phyloP scores from a whole-genome alignment of 2,797 vertebrate species.

The Delichon dasypus region DNA sequence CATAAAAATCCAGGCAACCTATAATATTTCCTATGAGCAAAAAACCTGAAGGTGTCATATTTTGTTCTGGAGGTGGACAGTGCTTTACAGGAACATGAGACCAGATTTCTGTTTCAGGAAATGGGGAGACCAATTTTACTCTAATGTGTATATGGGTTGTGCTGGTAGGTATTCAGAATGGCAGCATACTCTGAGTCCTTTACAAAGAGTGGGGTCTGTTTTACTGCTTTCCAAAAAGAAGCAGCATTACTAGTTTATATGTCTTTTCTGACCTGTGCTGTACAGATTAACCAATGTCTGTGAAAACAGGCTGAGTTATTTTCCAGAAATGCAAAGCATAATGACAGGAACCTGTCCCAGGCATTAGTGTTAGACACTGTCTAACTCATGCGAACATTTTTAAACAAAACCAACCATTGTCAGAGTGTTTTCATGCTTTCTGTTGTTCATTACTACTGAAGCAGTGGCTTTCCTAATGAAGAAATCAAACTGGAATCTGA shows the following conservation, averaged over 20 bases:
- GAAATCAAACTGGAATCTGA: constrained; percentile 57
- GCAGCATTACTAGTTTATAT: neutral
- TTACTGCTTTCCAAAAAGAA: neutral
- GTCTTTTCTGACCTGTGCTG: neutral
- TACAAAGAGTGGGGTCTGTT: neutral
- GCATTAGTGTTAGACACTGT: neutral
- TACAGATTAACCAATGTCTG: constrained; percentile 27
- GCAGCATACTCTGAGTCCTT: neutral
- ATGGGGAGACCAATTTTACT: neutral
- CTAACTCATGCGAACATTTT: neutral
- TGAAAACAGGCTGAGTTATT: constrained; percentile 24
- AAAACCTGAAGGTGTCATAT: neutral
- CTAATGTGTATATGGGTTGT: fast-evolving
- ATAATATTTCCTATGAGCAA: neutral
- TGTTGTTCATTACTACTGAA: constrained; percentile 29
- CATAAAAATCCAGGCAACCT: neutral
- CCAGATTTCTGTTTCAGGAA: neutral
- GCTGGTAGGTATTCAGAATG: neutral
- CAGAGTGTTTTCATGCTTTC: neutral
- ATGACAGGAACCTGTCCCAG: neutral
- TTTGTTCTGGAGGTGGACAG: neutral
- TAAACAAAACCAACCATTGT: constrained; percentile 4
- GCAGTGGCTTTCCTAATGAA: constrained; percentile 40
- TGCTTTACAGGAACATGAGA: neutral
- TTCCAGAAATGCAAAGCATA: constrained; percentile 52